phyloP scores from a whole-genome alignment of 2,888 invertebrate genomes.

The Synanthedon formicaeformis region DNA sequence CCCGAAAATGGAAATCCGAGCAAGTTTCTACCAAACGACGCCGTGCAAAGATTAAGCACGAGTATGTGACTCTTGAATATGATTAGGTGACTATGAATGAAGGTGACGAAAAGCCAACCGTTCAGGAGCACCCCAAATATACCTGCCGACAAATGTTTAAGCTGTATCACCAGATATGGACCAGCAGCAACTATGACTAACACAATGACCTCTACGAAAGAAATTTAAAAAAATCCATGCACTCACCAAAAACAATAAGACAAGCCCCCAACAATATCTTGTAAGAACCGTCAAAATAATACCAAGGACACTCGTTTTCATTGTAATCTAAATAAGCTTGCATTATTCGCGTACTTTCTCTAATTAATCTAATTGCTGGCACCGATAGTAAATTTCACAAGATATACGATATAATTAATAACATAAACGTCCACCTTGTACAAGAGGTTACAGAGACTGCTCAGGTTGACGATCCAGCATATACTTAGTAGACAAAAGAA shows the following conservation, averaged over 20 bases:
- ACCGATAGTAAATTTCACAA: slow-evolving; percentile 25
- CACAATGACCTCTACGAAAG: not conserved
- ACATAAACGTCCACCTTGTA: slow-evolving; percentile 49
- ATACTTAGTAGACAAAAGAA: slow-evolving; percentile 34
- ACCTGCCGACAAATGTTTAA: slow-evolving; percentile 33
- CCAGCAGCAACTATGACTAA: not conserved
- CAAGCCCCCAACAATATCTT: slow-evolving; percentile 65
- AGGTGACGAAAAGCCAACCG: slow-evolving; percentile 67
- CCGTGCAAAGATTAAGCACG: slow-evolving; percentile 65
- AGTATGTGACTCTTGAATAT: slow-evolving; percentile 65
- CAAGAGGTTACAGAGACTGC: slow-evolving; percentile 53
- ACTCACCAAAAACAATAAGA: slow-evolving; percentile 66
- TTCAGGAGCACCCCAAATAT: slow-evolving; percentile 68
- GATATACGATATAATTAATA: slow-evolving; percentile 16
- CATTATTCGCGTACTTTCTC: slow-evolving; percentile 28
- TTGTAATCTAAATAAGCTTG: slow-evolving; percentile 44
- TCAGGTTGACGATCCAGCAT: slow-evolving; percentile 53
- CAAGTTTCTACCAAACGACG: slow-evolving; percentile 62
- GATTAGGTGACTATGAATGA: slow-evolving; percentile 66
- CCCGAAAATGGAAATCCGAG: slow-evolving; percentile 68
- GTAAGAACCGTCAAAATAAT: slow-evolving; percentile 66
- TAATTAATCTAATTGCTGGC: slow-evolving; percentile 15
- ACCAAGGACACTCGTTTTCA: slow-evolving; percentile 65
- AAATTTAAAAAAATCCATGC: not conserved
- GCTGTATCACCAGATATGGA: too few species aligned